These are phyloP conservation scores for Nebria brevicollis DNA, from an alignment of 2,888 invertebrate species.

Conservation along the genomic window DNA sequence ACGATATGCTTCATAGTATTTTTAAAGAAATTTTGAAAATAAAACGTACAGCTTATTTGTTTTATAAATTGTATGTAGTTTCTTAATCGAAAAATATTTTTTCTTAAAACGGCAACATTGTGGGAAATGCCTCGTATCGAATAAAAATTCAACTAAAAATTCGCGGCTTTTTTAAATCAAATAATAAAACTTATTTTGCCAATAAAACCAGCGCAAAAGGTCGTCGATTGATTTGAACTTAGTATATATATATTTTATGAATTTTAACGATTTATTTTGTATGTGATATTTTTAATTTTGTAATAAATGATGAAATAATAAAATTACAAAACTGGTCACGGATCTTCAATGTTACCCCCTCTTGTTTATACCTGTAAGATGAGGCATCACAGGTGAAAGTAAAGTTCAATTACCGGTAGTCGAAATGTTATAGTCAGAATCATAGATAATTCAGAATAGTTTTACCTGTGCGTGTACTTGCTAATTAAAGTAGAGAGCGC, in stretches of 20 bases:
- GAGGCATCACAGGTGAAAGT: slow-evolving; percentile 41
- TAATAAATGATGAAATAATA: not conserved
- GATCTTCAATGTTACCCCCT: slow-evolving; percentile 17
- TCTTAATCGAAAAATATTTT: not conserved
- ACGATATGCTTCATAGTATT: no score
- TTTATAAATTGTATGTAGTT: not conserved
- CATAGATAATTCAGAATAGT: not conserved
- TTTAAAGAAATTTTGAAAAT: no score
- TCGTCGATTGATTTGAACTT: no score
- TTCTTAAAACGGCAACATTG: not conserved
- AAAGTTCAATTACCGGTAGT: slow-evolving; percentile 29
- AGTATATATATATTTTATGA: not conserved
- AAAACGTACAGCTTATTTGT: no score
- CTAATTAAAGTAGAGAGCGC: not conserved
- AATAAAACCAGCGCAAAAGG: no score
- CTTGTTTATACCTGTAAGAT: slow-evolving; percentile 33
- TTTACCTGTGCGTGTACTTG: not conserved
- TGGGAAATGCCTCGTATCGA: not conserved
- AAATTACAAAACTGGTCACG: not conserved
- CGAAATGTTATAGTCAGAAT: not conserved
- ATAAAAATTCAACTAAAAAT: not conserved
- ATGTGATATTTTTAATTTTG: not conserved
- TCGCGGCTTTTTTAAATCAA: not conserved
- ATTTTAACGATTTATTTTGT: not conserved
- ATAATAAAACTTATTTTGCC: no score